Base-by-base conservation (phyloP, 53 echinoderm and acorn worm species). In the Paracentrotus lividus region DNA sequence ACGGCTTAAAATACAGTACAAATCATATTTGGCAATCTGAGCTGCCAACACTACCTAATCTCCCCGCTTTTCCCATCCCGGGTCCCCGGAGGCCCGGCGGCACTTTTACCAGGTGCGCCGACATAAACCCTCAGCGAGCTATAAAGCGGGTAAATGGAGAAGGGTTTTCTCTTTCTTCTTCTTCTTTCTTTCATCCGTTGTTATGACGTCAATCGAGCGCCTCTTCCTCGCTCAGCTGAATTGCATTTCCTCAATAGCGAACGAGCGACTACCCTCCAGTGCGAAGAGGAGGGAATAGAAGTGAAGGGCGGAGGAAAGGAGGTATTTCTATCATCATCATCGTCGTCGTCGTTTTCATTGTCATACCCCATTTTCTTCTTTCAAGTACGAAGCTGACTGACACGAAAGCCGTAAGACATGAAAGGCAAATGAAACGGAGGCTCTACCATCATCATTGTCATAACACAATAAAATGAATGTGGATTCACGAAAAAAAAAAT, bases 31-130 rank as follows among this genome's bases (percentile, higher is more conserved):
- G 47, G 78, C 78, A 78, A 78, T 78, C 78, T 78, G 26, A 78
- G 78, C 78, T 78, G 78, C 24, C 78, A 78, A 43, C 78, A 78
- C 43, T 78, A 44, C 78, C 45, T 47, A 78, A 78, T 78, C 78
- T 45, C 7, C 45, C 78, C 40, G 43, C 78, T 33, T 77, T 78
- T 31, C 78, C 78, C 78, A 1, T 3, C n/a, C 23, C 45, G 2
- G 78, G 78, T 32, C 45, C 78, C 78, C 78, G 78, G 78, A 45
- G 78, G 78, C 44, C 78, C 78, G 20, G 78, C 45, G 78, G 78
- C n/a, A 47, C 45, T 78, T 78, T 78, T 78, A 45, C 78, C 78
- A 78, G 78, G 78, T 78, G 78, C 78, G 78, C 45, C 78, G 78
- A 23, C 14, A n/a, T 78, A 45, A 24, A 78, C 43, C 78, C n/a